Conservation (phyloP, 2,797 vertebrate species). For the Discoglossus pictus region DNA sequence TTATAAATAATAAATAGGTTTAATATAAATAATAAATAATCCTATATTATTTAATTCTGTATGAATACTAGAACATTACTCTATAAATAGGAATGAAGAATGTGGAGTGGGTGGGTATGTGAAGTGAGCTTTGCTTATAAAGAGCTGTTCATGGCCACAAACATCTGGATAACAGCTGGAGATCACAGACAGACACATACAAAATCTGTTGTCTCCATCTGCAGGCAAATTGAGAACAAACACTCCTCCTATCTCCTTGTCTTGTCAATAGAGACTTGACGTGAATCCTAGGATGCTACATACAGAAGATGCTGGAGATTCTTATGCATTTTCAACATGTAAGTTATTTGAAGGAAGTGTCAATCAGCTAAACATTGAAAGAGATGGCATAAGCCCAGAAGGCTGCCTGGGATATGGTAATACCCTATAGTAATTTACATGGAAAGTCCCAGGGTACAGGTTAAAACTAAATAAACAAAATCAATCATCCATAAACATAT, state of each 20-base stretch:
- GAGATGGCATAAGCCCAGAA: too few relatives aligned
- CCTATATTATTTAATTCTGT: too few relatives aligned
- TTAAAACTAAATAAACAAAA: too few relatives aligned
- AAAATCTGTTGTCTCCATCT: slow-evolving; percentile 24
- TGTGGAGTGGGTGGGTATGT: not conserved
- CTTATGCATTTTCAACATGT: not conserved
- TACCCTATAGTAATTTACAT: too few relatives aligned
- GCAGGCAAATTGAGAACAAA: slow-evolving; percentile 1
- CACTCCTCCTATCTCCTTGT: not conserved
- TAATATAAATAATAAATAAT: too few relatives aligned
- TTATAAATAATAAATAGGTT: too few relatives aligned
- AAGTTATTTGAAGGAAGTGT: not conserved
- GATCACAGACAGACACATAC: not conserved
- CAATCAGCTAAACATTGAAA: too few relatives aligned
- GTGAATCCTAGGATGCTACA: not conserved
- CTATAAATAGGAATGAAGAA: slow-evolving; percentile 2
- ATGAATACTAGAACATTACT: too few relatives aligned
- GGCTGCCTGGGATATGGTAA: too few relatives aligned
- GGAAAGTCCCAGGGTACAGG: too few relatives aligned
- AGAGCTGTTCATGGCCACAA: not conserved
- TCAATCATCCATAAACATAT: too few relatives aligned
- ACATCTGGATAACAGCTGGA: slow-evolving; percentile 24
- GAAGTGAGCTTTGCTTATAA: not conserved
- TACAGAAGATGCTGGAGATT: not conserved
- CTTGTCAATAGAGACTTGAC: slow-evolving; percentile 15